phyloP scores from a whole-genome alignment of 2,797 vertebrate species.

The Ibycter americanus region DNA sequence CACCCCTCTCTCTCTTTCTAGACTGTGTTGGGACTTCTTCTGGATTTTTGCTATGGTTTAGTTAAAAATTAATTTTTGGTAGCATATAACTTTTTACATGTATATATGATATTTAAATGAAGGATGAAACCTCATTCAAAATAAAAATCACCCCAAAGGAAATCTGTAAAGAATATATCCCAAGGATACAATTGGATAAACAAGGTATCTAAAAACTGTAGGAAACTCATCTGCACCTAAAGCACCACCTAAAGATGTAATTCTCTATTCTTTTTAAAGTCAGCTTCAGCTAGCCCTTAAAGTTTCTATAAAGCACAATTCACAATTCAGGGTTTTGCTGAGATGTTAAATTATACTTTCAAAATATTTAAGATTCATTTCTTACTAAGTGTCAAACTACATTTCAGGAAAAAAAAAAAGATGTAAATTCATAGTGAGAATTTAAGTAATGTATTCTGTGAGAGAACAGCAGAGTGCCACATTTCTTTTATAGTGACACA shows the following conservation, averaged over 20 bases:
- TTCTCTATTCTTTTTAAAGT: background rate
- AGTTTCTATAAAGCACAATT: conserved; percentile 3
- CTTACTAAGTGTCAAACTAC: conserved; percentile 44
- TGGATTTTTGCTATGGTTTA: background rate
- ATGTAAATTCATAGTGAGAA: conserved; percentile 55
- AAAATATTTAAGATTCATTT: conserved; percentile 71
- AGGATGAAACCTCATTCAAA: background rate
- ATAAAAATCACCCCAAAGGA: background rate
- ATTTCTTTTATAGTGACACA: conserved; percentile 60
- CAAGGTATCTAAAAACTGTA: background rate
- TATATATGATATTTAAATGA: background rate
- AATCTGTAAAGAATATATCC: background rate
- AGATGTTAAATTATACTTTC: conserved; percentile 58
- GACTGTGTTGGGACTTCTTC: background rate
- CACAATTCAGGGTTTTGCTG: conserved; percentile 7
- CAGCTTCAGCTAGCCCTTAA: background rate
- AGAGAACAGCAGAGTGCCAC: conserved; percentile 45
- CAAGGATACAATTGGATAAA: background rate
- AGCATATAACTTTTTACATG: background rate
- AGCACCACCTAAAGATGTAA: background rate
- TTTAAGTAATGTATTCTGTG: conserved; percentile 59
- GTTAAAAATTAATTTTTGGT: background rate
- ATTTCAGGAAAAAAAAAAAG: conserved; percentile 40
- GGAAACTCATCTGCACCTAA: background rate
- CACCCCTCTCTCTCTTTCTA: background rate